phyloP scores from a whole-genome alignment of 35 echinoderm and acorn worm genomes.

The Strongylocentrotus purpuratus region DNA sequence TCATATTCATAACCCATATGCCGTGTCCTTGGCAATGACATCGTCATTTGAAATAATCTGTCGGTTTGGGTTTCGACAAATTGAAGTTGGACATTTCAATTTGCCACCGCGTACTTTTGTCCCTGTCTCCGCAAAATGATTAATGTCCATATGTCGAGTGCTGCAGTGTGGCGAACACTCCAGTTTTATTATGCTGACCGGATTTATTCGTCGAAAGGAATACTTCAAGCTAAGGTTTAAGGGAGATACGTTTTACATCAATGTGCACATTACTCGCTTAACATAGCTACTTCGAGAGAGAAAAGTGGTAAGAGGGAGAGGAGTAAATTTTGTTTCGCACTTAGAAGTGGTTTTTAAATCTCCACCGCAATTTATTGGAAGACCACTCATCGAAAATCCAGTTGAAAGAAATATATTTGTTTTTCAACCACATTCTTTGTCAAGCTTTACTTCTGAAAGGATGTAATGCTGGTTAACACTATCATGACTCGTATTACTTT shows the following conservation, averaged over 20 bases:
- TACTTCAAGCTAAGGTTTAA: not conserved
- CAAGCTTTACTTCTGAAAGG: not conserved
- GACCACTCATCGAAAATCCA: too few relatives aligned
- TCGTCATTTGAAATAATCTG: constrained; percentile 11
- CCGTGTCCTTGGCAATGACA: constrained; percentile 24
- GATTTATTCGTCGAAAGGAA: not conserved
- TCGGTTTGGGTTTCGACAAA: not conserved
- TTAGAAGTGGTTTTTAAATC: not conserved
- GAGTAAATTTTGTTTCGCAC: not conserved
- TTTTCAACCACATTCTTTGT: not conserved
- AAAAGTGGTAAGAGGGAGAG: not conserved
- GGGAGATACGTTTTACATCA: not conserved
- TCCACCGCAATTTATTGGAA: not conserved
- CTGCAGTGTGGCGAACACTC: not conserved
- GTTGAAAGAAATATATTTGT: not conserved
- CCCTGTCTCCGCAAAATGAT: not conserved
- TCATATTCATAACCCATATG: constrained; percentile 26
- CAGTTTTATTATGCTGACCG: not conserved
- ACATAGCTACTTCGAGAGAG: not conserved
- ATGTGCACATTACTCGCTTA: not conserved
- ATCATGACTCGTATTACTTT: too few relatives aligned
- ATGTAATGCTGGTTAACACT: too few relatives aligned
- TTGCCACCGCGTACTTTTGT: not conserved
- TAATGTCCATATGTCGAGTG: constrained; percentile 10
- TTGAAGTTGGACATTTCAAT: not conserved